Evolutionary conservation across 2,113 vertebrate species (phyloP), one percentile per base, ranked within the genome.

Genomic region (Urocitellus parryii): DNA sequence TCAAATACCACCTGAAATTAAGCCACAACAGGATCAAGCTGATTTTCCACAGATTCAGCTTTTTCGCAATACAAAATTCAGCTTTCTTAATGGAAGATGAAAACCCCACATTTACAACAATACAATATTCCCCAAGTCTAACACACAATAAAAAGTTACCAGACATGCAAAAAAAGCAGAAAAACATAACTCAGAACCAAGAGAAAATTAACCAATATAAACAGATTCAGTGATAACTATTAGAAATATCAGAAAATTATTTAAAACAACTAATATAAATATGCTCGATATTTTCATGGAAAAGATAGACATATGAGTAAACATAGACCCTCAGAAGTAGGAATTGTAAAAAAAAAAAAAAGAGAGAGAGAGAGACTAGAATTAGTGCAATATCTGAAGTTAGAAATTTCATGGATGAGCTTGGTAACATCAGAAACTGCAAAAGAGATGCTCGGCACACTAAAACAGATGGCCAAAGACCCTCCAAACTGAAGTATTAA

Each of bases 221-320:
- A 67, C 1, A 91, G 37, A 83, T 25, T 42, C 14, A 86, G 56
- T 58, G 18, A 58, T 65, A 16, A 25, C 72, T 83, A 58, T 48
- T 58, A 16, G 4, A 94, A 74, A n/a, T 32, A 73, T 32, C 42
- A 90, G 37, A 65, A 88, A 58, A 73, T 82, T 86, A n/a, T 51
- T 95, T 92, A 61, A 61, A 80, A 78, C 8, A 78, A 34, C 51
- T 67, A 80, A 42, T 95, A 25, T 53, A 91, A 68, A 45, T 85
- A 76, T 67, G 18, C 70, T 85, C 16, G 80, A 20, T 72, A 88
- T 58, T 76, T 88, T 80, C 76, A 86, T 24, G 9, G 42, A 92
- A 97, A 88, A 95, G 3, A 65, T 24, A 7, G 13, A 65, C 25
- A 72, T 82, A 63, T 72, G 34, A 82, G 16, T 67, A 95, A 80